Evolutionary conservation across 1,140 invertebrate genomes (phyloP).

Genomic region (Caerostris extrusa): DNA sequence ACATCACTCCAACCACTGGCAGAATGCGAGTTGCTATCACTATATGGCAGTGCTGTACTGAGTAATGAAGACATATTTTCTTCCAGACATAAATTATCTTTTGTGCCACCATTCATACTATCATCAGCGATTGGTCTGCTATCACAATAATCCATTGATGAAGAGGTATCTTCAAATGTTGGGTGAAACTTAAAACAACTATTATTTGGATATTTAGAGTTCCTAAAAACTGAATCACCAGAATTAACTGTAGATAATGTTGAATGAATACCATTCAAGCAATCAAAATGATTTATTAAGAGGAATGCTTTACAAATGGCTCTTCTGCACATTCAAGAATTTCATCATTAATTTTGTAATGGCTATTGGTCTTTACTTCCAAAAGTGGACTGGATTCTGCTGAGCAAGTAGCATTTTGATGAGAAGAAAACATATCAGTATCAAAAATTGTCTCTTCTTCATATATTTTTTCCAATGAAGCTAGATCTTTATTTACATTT

Average conservation of each 20-base stretch:
- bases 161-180: background rate
- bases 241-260: background rate
- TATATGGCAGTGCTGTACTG: slow-evolving; percentile 35
- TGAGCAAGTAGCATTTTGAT: background rate
- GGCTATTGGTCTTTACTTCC: background rate
- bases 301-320: background rate
- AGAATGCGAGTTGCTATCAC: slow-evolving; percentile 29
- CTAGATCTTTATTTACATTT: background rate
- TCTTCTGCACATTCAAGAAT: background rate
- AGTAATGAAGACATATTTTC: slow-evolving; percentile 38
- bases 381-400: background rate
- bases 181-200: background rate
- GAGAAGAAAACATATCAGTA: background rate
- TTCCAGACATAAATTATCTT: background rate
- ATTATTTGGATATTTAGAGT: slow-evolving; percentile 14
- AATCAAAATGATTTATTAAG: background rate
- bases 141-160: slow-evolving; percentile 33
- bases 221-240: slow-evolving; percentile 16
- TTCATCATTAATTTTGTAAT: background rate
- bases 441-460: background rate
- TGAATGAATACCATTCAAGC: background rate
- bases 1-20: slow-evolving; percentile 28
- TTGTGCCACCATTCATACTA: background rate
- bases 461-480: background rate
- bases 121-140: background rate